These are phyloP conservation scores for Campodea augens DNA, from an alignment of 1,140 invertebrate genomes.

Conservation along the genomic window DNA sequence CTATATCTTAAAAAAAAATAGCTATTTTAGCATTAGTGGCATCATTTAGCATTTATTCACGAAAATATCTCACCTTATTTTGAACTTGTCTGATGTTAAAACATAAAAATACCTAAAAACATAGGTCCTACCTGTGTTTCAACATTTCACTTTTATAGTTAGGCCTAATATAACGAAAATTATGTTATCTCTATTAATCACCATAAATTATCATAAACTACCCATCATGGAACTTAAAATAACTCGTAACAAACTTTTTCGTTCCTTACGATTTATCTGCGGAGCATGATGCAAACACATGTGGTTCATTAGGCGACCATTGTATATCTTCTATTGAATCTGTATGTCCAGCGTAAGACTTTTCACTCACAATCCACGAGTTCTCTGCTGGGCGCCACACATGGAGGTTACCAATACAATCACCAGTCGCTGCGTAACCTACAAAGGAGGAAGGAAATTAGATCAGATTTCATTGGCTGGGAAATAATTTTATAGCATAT, in stretches of 20 bases:
- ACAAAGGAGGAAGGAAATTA: constrained; percentile 12
- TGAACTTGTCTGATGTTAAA: too few relatives aligned
- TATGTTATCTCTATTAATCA: neutral
- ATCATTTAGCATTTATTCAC: too few relatives aligned
- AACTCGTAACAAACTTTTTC: constrained; percentile 2
- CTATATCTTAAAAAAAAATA: too few relatives aligned
- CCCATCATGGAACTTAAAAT: constrained; percentile 7
- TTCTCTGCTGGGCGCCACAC: constrained; percentile 65
- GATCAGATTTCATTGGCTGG: neutral
- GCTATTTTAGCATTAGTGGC: too few relatives aligned
- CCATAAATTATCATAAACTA: neutral
- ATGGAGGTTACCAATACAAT: constrained; percentile 78
- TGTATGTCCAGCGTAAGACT: constrained; percentile 67
- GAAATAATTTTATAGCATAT: neutral
- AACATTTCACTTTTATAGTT: too few relatives aligned
- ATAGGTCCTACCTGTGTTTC: too few relatives aligned
- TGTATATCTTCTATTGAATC: constrained; percentile 94
- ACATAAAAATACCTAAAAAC: too few relatives aligned
- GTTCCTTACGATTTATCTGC: constrained; percentile 54
- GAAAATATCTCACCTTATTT: too few relatives aligned
- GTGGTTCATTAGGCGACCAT: constrained; percentile 91
- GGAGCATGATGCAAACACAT: constrained; percentile 88
- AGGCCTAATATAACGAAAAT: constrained; percentile 6
- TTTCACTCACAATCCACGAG: constrained; percentile 74
- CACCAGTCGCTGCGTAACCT: constrained; percentile 67